These are phyloP conservation scores for Scolanthus callimorphus DNA, from an alignment of 92 coral and sea anemone genomes.

Conservation along the genomic window DNA sequence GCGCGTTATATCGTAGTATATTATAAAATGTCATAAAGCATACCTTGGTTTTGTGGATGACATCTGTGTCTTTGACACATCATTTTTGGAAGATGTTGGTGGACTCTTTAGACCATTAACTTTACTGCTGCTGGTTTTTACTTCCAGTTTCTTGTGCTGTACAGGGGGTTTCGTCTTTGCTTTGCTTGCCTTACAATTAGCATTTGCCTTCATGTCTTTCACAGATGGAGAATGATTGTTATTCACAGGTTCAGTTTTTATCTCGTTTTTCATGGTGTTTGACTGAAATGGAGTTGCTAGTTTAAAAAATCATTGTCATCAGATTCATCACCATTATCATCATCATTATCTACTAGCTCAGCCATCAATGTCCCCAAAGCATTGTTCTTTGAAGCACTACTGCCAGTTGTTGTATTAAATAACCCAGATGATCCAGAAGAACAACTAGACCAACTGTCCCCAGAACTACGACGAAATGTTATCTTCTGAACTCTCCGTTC, in stretches of 20 bases:
- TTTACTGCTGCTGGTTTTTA: not conserved
- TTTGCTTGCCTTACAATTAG: conserved; percentile 19
- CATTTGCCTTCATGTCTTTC: conserved; percentile 3
- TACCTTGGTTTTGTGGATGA: conserved; percentile 27
- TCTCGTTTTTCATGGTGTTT: conserved; percentile 3
- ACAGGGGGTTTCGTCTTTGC: conserved; percentile 12
- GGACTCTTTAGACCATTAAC: conserved; percentile 37
- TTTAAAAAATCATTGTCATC: conserved; percentile 66
- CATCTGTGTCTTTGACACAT: not conserved
- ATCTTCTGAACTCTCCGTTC: conserved; percentile 73
- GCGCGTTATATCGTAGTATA: too few species aligned
- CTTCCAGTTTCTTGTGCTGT: conserved; percentile 21
- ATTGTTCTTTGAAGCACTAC: conserved; percentile 37
- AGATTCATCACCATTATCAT: conserved; percentile 56
- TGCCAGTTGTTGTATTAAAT: conserved; percentile 11
- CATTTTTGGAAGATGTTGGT: conserved; percentile 13
- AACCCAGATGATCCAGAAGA: conserved; percentile 62
- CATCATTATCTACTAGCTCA: conserved; percentile 74
- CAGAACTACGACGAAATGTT: conserved; percentile 86
- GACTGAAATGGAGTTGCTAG: conserved; percentile 74
- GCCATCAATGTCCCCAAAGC: conserved; percentile 83
- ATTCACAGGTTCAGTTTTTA: conserved; percentile 3
- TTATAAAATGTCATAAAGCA: too few species aligned
- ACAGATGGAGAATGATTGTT: conserved; percentile 9
- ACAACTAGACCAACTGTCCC: conserved; percentile 89